Base-by-base conservation (phyloP, 2,888 invertebrate genomes). In the Melangyna quadrimaculata region DNA sequence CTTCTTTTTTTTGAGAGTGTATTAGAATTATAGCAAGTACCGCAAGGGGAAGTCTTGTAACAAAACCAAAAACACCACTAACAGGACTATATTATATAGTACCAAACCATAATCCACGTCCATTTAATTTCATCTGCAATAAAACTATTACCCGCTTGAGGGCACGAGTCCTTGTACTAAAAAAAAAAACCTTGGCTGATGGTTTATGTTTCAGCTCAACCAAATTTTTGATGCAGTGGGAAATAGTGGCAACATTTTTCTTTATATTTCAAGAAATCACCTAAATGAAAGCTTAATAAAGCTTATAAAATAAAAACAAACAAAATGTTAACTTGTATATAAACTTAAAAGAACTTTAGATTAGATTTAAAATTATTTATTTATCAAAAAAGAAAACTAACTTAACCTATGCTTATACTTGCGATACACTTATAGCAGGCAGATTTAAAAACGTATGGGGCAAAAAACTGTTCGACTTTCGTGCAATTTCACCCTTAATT, bases 101-200 rank as follows among this genome's bases (percentile, higher is more conserved):
- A 57, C 35, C 35, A 37, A 22, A 19, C 8, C 35, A 57, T 3
- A 55, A 29, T 29, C 9, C 17, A 9, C 17, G 9, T 55, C 1
- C n/a, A 6, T 45, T n/a, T 10, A 43, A 43, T 8, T 17, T 17
- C 22, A 48, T 17, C 12, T 14, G 61, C 7, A n/a, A 9, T 61
- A 40, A 43, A 61, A 24, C 61, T 61, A 40, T 27, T 43, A n/a
- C n/a, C 40, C 40, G 40, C 40, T 61, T 27, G 40, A 17, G 22
- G 61, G 40, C 61, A 8, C 3, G n/a, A 37, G 61, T 61, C 17
- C 40, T 40, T 61, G 61, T 61, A 61, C 59, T 59, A 59, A 59
- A 59, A 17, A 24, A 45, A 48, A 10, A 22, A 51, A 51, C 14
- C 8, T 24, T 51, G 14, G 12, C 0, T 37, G 61, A 40, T 61